phyloP scores from a whole-genome alignment of 2,888 invertebrate genomes.

The Smittia sp. region DNA sequence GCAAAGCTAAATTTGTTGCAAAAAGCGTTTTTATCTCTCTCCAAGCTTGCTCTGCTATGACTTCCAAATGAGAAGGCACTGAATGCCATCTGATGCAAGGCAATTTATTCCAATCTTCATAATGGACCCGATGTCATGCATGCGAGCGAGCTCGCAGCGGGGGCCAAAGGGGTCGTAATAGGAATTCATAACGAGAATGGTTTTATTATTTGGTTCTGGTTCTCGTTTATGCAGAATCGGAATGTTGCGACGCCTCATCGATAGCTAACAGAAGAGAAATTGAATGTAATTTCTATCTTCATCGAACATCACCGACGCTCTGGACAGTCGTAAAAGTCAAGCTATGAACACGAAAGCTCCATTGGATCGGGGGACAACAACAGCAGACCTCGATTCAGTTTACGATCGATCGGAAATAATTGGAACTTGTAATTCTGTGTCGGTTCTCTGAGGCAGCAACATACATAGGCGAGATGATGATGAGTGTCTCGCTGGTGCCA shows the following conservation, averaged over 20 bases:
- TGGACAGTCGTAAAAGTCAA: neutral
- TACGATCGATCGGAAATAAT: slow-evolving; percentile 37
- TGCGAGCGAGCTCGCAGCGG: too few relatives aligned
- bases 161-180: too few relatives aligned
- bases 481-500: neutral
- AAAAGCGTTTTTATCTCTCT: neutral
- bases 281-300: slow-evolving; percentile 31
- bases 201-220: too few relatives aligned
- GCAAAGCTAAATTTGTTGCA: neutral
- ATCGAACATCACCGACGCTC: neutral
- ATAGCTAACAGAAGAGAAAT: slow-evolving; percentile 26
- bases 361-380: neutral
- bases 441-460: neutral
- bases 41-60: neutral
- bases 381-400: neutral
- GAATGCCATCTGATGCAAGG: slow-evolving; percentile 32
- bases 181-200: too few relatives aligned
- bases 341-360: neutral
- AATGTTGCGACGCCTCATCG: neutral
- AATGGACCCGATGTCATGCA: slow-evolving; percentile 31
- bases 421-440: slow-evolving; percentile 19
- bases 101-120: slow-evolving; percentile 39
- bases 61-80: neutral
- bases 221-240: too few relatives aligned
- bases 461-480: neutral